phyloP scores from a whole-genome alignment of 1,140 invertebrate genomes.

The Coelopa frigida region DNA sequence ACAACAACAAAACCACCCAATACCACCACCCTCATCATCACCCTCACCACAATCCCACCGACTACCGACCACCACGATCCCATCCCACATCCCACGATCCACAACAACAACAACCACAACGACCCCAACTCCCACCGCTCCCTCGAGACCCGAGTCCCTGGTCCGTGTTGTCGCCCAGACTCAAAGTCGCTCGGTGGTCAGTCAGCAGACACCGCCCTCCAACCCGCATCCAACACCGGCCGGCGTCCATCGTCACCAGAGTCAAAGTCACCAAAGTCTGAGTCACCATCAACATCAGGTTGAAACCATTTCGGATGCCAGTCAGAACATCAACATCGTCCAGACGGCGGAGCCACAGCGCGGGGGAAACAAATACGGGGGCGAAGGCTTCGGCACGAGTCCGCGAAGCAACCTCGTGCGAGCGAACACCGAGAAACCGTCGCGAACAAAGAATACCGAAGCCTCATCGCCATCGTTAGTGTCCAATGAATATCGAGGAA shows the following conservation, averaged over 20 bases:
- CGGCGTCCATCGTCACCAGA: background rate
- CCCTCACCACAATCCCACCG: background rate
- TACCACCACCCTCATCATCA: no score
- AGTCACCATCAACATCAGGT: background rate
- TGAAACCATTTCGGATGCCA: slow-evolving; percentile 32
- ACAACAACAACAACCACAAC: slow-evolving; percentile 4
- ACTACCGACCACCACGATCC: background rate
- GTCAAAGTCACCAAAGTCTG: slow-evolving; percentile 3
- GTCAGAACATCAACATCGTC: slow-evolving; percentile 26
- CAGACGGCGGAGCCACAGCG: slow-evolving; percentile 24
- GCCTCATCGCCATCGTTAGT: no score
- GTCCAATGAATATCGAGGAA: no score
- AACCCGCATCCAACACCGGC: no score
- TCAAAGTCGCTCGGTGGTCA: slow-evolving; percentile 8
- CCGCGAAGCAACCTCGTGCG: slow-evolving; percentile 21
- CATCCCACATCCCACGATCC: slow-evolving; percentile 11
- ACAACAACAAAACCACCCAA: slow-evolving; percentile 7
- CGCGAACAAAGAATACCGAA: no score
- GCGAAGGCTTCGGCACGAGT: no score
- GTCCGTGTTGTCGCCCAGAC: slow-evolving; percentile 18
- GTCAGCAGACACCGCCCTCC: slow-evolving; percentile 2
- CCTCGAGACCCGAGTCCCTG: slow-evolving; percentile 11
- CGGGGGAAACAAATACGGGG: no score
- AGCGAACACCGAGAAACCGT: slow-evolving; percentile 11
- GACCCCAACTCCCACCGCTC: background rate